phyloP scores from a whole-genome alignment of 2,888 invertebrate species.

The Agriotes lineatus region DNA sequence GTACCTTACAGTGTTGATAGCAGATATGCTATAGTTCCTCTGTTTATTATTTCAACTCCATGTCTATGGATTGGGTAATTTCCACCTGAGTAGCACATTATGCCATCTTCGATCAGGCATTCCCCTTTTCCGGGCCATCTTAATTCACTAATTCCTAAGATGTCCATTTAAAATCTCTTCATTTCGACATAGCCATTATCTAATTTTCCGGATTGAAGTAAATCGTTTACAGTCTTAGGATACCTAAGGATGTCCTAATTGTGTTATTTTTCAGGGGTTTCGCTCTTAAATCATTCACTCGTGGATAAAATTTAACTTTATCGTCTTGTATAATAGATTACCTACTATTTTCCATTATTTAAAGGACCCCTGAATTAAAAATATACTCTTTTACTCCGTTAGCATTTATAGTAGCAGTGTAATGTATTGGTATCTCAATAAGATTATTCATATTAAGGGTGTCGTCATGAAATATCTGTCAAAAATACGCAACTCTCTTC shows the following conservation, averaged over 20 bases:
- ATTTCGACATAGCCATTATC: background rate
- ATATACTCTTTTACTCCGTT: no score
- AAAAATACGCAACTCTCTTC: constrained; percentile 45
- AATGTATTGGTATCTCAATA: constrained; percentile 1
- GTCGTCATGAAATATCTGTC: constrained; percentile 32
- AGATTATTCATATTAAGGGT: constrained; percentile 37
- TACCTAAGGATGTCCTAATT: no score
- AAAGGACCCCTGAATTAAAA: no score
- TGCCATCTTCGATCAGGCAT: constrained; percentile 3
- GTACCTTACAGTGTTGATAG: no score
- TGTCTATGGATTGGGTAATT: background rate
- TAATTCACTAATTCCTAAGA: no score
- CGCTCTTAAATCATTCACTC: no score
- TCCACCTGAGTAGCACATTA: background rate
- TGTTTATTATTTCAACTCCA: background rate
- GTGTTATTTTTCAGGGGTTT: no score
- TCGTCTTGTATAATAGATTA: no score
- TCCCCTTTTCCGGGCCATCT: background rate
- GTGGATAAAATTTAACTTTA: no score
- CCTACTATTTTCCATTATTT: no score
- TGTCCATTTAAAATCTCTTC: background rate
- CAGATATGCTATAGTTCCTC: background rate
- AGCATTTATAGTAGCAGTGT: no score
- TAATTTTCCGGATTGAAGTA: background rate
- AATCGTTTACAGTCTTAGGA: no score